Evolutionary conservation across 2,888 invertebrate species (phyloP).

Genomic region (Lithodes maja): DNA sequence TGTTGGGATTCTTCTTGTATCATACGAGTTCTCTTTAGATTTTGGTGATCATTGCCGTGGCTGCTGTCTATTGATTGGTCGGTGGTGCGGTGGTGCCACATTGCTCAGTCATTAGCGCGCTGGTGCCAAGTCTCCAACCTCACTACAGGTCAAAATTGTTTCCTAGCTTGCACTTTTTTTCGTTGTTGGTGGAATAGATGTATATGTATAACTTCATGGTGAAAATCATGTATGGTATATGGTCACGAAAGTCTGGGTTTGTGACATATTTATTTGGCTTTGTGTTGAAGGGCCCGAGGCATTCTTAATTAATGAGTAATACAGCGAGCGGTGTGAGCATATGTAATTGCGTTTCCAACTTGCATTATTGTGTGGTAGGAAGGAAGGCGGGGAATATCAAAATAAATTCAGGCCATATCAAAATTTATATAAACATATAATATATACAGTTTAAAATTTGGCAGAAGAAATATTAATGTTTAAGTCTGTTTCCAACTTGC

Average conservation of each 20-base stretch:
- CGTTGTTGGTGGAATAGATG: slow-evolving; percentile 36
- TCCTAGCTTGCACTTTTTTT: slow-evolving; percentile 39
- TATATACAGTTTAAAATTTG: too few species aligned
- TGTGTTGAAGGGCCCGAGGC: neutral
- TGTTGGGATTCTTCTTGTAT: slow-evolving; percentile 26
- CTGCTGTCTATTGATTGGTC: slow-evolving; percentile 58
- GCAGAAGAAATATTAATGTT: too few species aligned
- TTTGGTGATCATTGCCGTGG: slow-evolving; percentile 46
- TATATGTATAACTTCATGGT: slow-evolving; percentile 38
- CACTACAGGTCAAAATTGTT: slow-evolving; percentile 59
- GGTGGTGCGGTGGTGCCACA: slow-evolving; percentile 49
- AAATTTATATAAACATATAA: too few species aligned
- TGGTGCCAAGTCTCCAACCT: slow-evolving; percentile 49
- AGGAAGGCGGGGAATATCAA: neutral
- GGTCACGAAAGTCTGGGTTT: slow-evolving; percentile 10
- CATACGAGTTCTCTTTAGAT: slow-evolving; percentile 35
- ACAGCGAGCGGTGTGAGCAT: neutral
- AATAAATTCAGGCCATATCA: too few species aligned
- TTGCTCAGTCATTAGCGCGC: slow-evolving; percentile 57
- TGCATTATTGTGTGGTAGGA: neutral
- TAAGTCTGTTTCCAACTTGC: too few species aligned
- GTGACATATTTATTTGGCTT: neutral
- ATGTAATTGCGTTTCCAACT: neutral
- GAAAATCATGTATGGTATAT: slow-evolving; percentile 36
- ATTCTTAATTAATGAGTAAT: neutral